Conservation (phyloP, 2,797 vertebrate species). For the Graptemys geographica region DNA sequence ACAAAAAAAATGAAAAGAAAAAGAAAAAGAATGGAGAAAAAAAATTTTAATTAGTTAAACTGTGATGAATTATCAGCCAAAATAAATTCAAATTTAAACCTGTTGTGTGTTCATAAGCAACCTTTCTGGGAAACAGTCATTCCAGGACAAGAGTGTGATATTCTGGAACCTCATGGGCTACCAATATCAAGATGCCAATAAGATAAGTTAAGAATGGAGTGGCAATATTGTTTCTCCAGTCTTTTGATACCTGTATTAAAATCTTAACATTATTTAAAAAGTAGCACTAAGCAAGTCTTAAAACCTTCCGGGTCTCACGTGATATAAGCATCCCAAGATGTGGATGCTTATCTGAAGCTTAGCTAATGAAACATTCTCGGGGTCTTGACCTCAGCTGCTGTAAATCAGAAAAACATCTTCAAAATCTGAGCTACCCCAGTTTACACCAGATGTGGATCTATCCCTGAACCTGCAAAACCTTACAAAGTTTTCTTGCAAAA, state of each 20-base stretch:
- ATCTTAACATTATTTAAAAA: not conserved
- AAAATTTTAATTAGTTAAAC: not conserved
- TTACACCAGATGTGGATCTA: conserved; percentile 28
- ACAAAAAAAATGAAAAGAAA: not conserved
- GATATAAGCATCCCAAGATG: not conserved
- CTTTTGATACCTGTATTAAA: conserved; percentile 19
- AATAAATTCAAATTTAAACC: conserved; percentile 45
- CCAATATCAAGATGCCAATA: conserved; percentile 9
- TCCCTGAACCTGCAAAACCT: conserved; percentile 37
- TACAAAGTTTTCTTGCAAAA: conserved; percentile 42
- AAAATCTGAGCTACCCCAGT: not conserved
- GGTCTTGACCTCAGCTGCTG: not conserved
- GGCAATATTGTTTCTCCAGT: not conserved
- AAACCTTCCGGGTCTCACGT: not conserved
- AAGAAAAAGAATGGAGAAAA: not conserved
- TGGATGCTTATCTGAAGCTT: not conserved
- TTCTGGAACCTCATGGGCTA: not conserved
- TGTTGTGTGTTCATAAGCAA: not conserved
- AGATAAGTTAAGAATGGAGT: not conserved
- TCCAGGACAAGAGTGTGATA: not conserved
- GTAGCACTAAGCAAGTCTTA: not conserved
- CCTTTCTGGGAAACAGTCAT: conserved; percentile 13
- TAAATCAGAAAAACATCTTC: not conserved
- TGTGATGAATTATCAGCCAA: not conserved
- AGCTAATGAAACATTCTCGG: not conserved